phyloP scores from a whole-genome alignment of 1,140 invertebrate genomes.

The Chelonus insularis region DNA sequence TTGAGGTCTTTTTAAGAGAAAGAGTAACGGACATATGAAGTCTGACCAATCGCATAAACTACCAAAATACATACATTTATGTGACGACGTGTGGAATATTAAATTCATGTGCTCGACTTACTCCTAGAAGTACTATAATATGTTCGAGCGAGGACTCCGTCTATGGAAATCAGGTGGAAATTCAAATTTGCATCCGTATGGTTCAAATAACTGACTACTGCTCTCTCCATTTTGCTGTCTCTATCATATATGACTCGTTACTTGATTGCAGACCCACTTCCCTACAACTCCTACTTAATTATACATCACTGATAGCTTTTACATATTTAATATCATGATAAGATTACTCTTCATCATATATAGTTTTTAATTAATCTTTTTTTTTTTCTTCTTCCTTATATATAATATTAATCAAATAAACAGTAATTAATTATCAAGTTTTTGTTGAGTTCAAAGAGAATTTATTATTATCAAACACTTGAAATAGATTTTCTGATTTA shows the following conservation, averaged over 20 bases:
- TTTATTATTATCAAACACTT: too few species aligned
- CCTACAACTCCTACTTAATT: background rate
- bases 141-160: background rate
- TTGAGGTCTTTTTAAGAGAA: too few species aligned
- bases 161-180: conserved; percentile 30
- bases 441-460: too few species aligned
- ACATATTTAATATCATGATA: too few species aligned
- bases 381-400: too few species aligned
- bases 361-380: too few species aligned
- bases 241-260: background rate
- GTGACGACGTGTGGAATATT: background rate
- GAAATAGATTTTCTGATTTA: too few species aligned
- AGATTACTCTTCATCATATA: background rate
- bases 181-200: conserved; percentile 28
- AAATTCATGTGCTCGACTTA: background rate
- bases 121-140: background rate
- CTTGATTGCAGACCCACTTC: background rate
- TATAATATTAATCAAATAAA: too few species aligned
- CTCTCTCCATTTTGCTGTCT: background rate
- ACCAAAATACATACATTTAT: background rate
- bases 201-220: conserved; percentile 12
- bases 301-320: background rate
- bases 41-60: too few species aligned
- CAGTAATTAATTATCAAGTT: too few species aligned
- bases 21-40: too few species aligned